A percentile compares a stretch with the other conserved stretches of the same genome.
Conservation (phyloP, 1,140 invertebrate species). For the Melitaea cinxia region DNA sequence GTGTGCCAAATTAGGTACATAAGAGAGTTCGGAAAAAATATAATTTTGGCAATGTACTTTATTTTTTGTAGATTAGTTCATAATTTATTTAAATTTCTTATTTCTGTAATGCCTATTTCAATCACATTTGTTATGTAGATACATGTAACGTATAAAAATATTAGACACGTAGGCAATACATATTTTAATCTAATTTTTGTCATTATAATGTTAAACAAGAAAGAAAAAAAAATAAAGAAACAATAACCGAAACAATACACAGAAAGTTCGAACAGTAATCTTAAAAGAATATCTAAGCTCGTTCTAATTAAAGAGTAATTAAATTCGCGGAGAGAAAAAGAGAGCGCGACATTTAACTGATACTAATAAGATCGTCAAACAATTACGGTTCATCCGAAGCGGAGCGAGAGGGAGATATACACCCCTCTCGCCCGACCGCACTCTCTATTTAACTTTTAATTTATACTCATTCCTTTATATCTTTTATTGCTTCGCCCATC, state of each 20-base stretch:
- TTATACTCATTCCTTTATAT: conserved; percentile 82
- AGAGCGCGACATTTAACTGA: conserved; percentile 79
- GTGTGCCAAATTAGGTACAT: too few species aligned
- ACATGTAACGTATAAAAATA: too few species aligned
- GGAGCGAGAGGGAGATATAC: conserved; percentile 44
- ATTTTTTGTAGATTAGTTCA: too few species aligned
- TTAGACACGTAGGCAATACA: too few species aligned
- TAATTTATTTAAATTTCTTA: too few species aligned
- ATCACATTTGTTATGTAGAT: too few species aligned
- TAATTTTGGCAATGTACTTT: too few species aligned
- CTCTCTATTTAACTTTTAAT: conserved; percentile 82
- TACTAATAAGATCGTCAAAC: conserved; percentile 82
- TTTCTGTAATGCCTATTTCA: too few species aligned
- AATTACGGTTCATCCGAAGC: conserved; percentile 69
- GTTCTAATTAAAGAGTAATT: conserved; percentile 79
- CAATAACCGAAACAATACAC: conserved; percentile 11
- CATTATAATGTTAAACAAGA: too few species aligned
- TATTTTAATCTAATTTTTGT: too few species aligned
- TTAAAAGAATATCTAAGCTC: conserved; percentile 65
- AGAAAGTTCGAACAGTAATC: conserved; percentile 51
- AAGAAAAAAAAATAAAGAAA: background rate
- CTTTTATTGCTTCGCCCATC: conserved; percentile 81
- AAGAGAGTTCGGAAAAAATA: too few species aligned
- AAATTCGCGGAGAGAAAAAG: conserved; percentile 77
- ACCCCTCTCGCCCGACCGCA: conserved; percentile 47